Percentiles rank a stretch among this genome's conserved stretches.
phyloP scores from a whole-genome alignment of 1,140 invertebrate species.

The Zaprionus davidi region DNA sequence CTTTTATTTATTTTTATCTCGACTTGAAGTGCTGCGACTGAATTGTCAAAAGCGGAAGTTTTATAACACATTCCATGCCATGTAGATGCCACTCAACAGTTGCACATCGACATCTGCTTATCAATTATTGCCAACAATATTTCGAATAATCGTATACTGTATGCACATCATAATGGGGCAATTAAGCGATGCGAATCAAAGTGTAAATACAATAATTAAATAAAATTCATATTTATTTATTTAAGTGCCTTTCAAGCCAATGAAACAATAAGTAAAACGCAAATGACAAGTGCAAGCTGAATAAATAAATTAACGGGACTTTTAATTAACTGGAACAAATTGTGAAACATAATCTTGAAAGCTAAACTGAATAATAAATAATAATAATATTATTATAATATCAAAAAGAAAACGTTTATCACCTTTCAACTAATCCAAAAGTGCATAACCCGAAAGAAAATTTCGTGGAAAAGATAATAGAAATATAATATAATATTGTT shows the following conservation, averaged over 20 bases:
- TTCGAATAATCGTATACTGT: not conserved
- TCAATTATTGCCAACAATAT: not conserved
- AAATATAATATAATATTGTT: not conserved
- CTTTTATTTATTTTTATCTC: slow-evolving; percentile 3
- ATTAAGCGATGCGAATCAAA: not conserved
- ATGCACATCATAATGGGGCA: not conserved
- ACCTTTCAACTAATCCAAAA: not conserved
- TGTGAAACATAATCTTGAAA: not conserved
- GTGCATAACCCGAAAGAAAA: not conserved
- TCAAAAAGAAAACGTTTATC: too few relatives aligned
- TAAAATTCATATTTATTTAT: not conserved
- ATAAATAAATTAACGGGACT: not conserved
- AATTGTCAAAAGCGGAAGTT: slow-evolving; percentile 26
- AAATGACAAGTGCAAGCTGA: not conserved
- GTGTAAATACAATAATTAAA: not conserved
- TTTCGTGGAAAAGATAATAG: not conserved
- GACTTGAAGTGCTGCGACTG: not conserved
- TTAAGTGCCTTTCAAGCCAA: not conserved
- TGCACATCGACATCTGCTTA: slow-evolving; percentile 12
- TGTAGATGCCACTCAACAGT: not conserved
- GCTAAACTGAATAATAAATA: not conserved
- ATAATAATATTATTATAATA: not conserved
- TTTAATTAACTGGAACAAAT: not conserved
- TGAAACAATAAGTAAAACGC: not conserved
- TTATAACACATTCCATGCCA: slow-evolving; percentile 6